Evolutionary conservation across 64 coral and sea anemone genomes (phyloP), one percentile per base, ranked within the genome.

Genomic region (Montipora efflorescens): DNA sequence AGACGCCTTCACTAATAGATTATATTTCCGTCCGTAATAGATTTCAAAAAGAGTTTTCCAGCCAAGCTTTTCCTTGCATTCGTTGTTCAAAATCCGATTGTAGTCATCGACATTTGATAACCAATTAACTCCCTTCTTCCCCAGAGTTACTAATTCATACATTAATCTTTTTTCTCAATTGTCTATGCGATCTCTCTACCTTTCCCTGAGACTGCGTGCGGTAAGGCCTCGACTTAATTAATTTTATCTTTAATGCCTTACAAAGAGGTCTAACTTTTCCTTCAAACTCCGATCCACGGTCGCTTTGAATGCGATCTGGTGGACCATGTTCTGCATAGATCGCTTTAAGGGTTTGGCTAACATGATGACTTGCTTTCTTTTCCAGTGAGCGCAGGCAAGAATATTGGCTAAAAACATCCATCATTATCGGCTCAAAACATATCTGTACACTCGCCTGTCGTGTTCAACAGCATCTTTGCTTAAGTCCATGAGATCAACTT

Each of bases 121-220:
- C 81, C 91, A 93, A 48, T 93, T 93, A 5, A 93, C 58, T 3
- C 74, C 91, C 46, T 93, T 93, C 57, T 69, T 70, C 28, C 82
- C 74, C 23, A 93, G 79, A 8, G 67, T 66, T 7, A 87, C 25
- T 7, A 93, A 53, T 44, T 93, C 91, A 57, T 87, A 25, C 25
- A 25, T 25, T 25, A 25, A 25, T 25, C 25, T 25, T 25, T 25
- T 77, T 79, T 78, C 82, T 43, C 7, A 87, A 25, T 78, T 14
- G 45, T 21, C 71, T 46, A 25, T 87, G 73, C 11, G 91, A 87
- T 51, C 82, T 22, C 48, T 87, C 82, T 1, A 87, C 73, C 55
- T 87, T 95, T 15, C 89, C 89, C 53, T 91, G 94, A 15, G 75
- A 91, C 52, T 95, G 82, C 7, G 94, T 88, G 19, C 87, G 94